phyloP scores from a whole-genome alignment of 2,888 invertebrate species.

The Drosophila suboccidentalis region DNA sequence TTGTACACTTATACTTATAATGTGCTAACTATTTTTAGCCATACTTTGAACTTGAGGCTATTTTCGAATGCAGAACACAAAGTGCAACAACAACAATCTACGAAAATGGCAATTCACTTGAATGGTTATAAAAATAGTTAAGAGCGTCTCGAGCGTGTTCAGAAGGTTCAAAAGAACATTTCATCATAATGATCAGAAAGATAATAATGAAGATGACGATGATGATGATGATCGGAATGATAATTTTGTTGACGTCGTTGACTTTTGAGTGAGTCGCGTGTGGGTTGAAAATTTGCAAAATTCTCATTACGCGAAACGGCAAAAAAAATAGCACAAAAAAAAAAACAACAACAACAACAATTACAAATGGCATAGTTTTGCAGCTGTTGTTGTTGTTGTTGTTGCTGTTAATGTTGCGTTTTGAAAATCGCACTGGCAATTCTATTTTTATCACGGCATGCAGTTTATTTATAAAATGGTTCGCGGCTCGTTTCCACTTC shows the following conservation, averaged over 20 bases:
- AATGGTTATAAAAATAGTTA: constrained; percentile 43
- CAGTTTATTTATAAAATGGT: constrained; percentile 78
- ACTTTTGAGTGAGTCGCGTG: constrained; percentile 68
- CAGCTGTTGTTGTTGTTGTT: constrained; percentile 30
- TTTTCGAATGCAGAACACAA: constrained; percentile 54
- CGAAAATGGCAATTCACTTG: constrained; percentile 27
- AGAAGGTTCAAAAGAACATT: constrained; percentile 31
- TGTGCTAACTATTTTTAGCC: constrained; percentile 52
- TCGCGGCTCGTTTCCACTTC: constrained; percentile 65
- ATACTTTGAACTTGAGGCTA: constrained; percentile 55
- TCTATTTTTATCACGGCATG: constrained; percentile 75
- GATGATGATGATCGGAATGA: constrained; percentile 25
- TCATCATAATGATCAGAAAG: constrained; percentile 16
- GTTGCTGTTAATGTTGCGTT: constrained; percentile 44
- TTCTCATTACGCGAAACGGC: constrained; percentile 55
- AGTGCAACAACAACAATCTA: constrained; percentile 28
- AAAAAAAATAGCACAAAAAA: constrained; percentile 36
- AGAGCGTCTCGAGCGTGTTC: constrained; percentile 32
- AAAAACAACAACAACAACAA: constrained; percentile 30
- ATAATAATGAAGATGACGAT: constrained; percentile 20
- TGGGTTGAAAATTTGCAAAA: constrained; percentile 65
- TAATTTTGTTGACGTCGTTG: constrained; percentile 58
- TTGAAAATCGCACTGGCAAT: constrained; percentile 56
- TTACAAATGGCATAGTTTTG: constrained; percentile 63
- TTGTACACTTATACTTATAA: constrained; percentile 1